Percentiles rank a stretch among this genome's conserved stretches.
Conservation (phyloP, 2,888 invertebrate species). For the Cerceris ruficornis region DNA sequence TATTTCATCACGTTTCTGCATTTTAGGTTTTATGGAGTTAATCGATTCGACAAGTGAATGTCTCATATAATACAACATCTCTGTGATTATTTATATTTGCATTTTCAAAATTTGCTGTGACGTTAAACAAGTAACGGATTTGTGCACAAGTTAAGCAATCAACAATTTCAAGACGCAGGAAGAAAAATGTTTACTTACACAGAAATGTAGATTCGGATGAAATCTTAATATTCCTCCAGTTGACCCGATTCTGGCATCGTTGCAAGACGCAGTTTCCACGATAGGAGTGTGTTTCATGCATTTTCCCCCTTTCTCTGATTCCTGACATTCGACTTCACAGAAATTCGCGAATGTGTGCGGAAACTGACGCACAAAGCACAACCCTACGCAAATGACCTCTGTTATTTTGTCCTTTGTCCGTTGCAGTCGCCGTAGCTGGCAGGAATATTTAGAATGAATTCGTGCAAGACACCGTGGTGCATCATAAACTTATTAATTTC, state of each 20-base stretch:
- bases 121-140: too few species aligned
- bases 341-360: slow-evolving; percentile 30
- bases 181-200: not conserved
- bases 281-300: slow-evolving; percentile 47
- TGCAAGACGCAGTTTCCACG: slow-evolving; percentile 65
- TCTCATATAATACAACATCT: too few species aligned
- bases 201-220: not conserved
- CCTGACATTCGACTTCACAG: slow-evolving; percentile 49
- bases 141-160: too few species aligned
- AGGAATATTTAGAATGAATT: slow-evolving; percentile 7
- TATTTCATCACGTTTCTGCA: too few species aligned
- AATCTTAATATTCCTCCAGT: slow-evolving; percentile 50
- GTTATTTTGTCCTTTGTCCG: not conserved
- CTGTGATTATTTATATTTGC: too few species aligned
- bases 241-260: slow-evolving; percentile 63
- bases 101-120: too few species aligned
- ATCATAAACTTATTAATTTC: not conserved
- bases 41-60: too few species aligned
- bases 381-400: slow-evolving; percentile 29
- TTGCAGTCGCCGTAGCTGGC: not conserved
- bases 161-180: too few species aligned
- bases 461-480: not conserved
- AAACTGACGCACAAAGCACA: slow-evolving; percentile 17
- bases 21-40: too few species aligned
- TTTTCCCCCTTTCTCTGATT: slow-evolving; percentile 52